phyloP scores from a whole-genome alignment of 2,888 invertebrate species.

The Strigamia maritima region DNA sequence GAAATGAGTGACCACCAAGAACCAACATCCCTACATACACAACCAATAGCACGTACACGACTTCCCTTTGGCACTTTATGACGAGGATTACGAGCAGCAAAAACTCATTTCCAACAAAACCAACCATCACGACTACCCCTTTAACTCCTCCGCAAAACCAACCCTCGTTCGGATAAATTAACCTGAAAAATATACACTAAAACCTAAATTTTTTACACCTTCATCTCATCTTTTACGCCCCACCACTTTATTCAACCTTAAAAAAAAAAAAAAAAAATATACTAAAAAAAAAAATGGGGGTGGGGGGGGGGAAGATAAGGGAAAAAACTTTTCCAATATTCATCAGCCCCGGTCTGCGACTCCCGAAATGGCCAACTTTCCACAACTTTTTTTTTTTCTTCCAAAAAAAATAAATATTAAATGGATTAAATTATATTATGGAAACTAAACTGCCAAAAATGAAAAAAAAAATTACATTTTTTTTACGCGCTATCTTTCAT shows the following conservation, averaged over 20 bases:
- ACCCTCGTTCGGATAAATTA: neutral
- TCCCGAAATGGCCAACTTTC: neutral
- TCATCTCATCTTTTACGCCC: neutral
- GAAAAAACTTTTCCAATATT: constrained; percentile 8
- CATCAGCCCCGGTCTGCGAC: neutral
- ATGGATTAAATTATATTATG: constrained; percentile 17
- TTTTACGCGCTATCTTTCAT: neutral
- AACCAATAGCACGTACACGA: constrained; percentile 10
- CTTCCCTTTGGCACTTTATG: constrained; percentile 2
- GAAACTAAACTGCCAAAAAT: neutral
- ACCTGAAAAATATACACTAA: neutral
- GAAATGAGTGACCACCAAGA: constrained; percentile 7
- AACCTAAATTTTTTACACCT: neutral
- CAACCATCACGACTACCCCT: neutral
- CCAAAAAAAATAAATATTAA: neutral
- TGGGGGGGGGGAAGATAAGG: no score
- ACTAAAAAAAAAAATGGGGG: neutral
- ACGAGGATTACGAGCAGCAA: constrained; percentile 15
- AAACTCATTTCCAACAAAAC: neutral
- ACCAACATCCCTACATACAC: neutral
- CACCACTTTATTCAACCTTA: neutral
- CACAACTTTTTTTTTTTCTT: neutral
- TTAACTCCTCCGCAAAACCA: neutral
- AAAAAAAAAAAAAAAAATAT: neutral
- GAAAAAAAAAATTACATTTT: neutral